Base-by-base conservation (phyloP, 2,797 vertebrate species). In the Eidolon dupreanum region DNA sequence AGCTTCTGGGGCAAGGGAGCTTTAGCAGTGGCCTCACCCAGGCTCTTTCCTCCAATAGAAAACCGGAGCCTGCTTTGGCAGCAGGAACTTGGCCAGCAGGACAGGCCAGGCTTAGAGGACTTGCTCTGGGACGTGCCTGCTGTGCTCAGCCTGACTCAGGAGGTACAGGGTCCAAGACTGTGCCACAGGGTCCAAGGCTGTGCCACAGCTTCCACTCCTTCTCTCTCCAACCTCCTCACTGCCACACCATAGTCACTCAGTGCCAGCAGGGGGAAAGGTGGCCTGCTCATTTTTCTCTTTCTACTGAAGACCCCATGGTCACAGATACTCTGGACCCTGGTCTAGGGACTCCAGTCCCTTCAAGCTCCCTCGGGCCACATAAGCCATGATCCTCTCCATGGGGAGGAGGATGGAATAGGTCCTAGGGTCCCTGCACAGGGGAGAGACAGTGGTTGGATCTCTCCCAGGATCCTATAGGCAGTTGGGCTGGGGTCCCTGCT, bases 81-180 rank as follows among this genome's bases (percentile, higher is more conserved):
- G 38, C 66, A 55, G n/a, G 66, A 74, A 24, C 12, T 2, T 31
- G 53, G 36, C 63, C 33, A 66, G 19, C 75, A 78, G 92, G 71
- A 22, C 78, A 55, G 84, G 70, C 46, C 5, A 11, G 46, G 66
- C 20, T 8, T n/a, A 66, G 12, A 16, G 46, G 17, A 71, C 71
- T 68, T 31, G 46, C 31, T 85, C 53, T 81, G 49, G 78, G 73
- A 79, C 0, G 2, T 43, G 43, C 46, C 66, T 79, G 36, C 36
- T 61, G 28, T 49, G 61, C 43, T 73, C 57, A 75, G 57, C 57
- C 84, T 71, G 74, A 90, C n/a, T 94, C 55, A 78, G 49, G 43
- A 90, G 59, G 7, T 3, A 6, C 41, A 26, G 91, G 75, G 65
- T 33, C 26, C 0, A 2, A 43, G 63, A 12, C 57, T 77, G 65